These are phyloP conservation scores for Thomomys bottae DNA, from an alignment of 2,113 vertebrate species.

Conservation along the genomic window DNA sequence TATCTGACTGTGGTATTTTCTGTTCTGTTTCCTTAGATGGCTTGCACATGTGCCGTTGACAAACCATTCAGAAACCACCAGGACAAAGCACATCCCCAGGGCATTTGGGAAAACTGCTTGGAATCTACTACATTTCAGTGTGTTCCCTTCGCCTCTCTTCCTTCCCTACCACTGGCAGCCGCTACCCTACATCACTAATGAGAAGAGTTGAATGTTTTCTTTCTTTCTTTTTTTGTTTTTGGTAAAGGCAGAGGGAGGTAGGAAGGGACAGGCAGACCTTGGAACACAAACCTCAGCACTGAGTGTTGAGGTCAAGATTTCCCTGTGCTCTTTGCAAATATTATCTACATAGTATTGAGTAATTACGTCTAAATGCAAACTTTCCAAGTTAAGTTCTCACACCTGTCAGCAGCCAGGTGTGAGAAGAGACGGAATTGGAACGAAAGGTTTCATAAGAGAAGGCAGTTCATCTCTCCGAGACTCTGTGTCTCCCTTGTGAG, in stretches of 20 bases:
- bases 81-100: slow-evolving; percentile 81
- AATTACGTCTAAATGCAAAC: background rate
- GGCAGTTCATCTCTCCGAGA: background rate
- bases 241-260: background rate
- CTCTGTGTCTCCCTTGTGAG: background rate
- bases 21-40: slow-evolving; percentile 85
- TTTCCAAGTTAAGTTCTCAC: background rate
- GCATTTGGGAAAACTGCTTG: slow-evolving; percentile 83
- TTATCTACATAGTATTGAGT: background rate
- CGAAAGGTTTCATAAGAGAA: rapidly evolving
- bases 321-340: background rate
- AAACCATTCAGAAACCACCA: slow-evolving; percentile 84
- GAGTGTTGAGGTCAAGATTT: slow-evolving; percentile 3
- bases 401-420: background rate
- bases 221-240: no score
- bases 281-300: background rate
- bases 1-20: slow-evolving; percentile 80
- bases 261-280: background rate
- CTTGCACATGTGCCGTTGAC: slow-evolving; percentile 85
- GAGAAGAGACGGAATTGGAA: background rate
- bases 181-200: background rate
- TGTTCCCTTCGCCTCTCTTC: slow-evolving; percentile 68
- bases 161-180: slow-evolving; percentile 60
- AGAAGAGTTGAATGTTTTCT: slow-evolving; percentile 38
- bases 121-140: slow-evolving; percentile 82